A percentile compares a stretch with the other conserved stretches of the same genome.
These are phyloP conservation scores for Ambastaia sidthimunki DNA, from an alignment of 2,797 vertebrate genomes.

Conservation along the genomic window DNA sequence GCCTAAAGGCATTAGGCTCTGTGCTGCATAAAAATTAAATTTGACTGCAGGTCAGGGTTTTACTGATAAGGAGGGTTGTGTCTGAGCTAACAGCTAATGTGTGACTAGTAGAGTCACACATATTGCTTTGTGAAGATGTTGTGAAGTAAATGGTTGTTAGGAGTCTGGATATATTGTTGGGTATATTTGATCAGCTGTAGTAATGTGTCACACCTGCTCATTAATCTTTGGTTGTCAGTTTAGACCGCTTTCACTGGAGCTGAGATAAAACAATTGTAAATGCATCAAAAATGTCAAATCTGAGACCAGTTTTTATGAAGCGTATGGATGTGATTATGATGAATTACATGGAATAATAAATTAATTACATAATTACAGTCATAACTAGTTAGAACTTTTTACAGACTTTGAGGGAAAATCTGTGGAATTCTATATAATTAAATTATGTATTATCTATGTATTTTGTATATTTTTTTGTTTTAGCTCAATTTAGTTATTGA, in stretches of 20 bases:
- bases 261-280: conserved; percentile 27
- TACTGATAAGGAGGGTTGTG: conserved; percentile 18
- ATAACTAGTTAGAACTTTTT: too few species aligned
- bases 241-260: conserved; percentile 40
- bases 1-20: neutral
- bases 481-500: too few species aligned
- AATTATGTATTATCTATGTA: too few species aligned
- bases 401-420: too few species aligned
- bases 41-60: conserved; percentile 41
- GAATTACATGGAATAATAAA: too few species aligned
- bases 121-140: conserved; percentile 18
- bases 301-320: too few species aligned
- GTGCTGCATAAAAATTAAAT: neutral
- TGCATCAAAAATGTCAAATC: too few species aligned
- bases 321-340: too few species aligned
- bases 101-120: conserved; percentile 24
- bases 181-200: conserved; percentile 36
- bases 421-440: too few species aligned
- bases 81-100: conserved; percentile 35
- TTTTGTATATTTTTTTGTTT: too few species aligned
- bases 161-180: conserved; percentile 28
- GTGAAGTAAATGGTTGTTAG: conserved; percentile 12
- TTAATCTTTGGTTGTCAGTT: conserved; percentile 45
- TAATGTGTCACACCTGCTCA: conserved; percentile 30
- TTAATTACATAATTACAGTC: too few species aligned